phyloP scores from a whole-genome alignment of 2,113 vertebrate species.

The Sterna hirundo region DNA sequence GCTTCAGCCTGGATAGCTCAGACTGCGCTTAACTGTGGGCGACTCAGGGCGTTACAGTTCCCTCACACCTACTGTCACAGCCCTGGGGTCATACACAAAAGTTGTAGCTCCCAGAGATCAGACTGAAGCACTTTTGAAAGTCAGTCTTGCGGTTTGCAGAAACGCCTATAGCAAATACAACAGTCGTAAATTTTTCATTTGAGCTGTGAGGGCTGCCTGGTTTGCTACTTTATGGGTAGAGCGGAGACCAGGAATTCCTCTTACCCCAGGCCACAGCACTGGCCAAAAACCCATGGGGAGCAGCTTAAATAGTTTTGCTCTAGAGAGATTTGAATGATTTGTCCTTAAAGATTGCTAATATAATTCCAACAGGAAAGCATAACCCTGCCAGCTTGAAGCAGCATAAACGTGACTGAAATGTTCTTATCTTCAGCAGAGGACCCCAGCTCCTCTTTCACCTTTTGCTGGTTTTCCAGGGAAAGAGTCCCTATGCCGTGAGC shows the following conservation, averaged over 20 bases:
- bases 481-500: not conserved
- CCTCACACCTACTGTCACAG: not conserved
- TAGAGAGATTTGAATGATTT: constrained; percentile 22
- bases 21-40: not conserved
- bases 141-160: constrained; percentile 1
- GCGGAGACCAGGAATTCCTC: not conserved
- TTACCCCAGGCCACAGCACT: not conserved
- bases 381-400: not conserved
- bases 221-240: not conserved
- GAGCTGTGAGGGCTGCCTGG: not conserved
- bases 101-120: constrained; percentile 9
- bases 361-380: not conserved
- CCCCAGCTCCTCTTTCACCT: not conserved
- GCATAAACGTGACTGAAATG: not conserved
- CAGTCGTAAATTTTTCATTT: not conserved
- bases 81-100: not conserved
- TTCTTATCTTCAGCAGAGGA: not conserved
- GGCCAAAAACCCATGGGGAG: not conserved
- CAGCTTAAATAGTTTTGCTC: constrained; percentile 3
- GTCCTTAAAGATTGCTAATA: not conserved
- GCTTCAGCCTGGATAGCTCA: not conserved
- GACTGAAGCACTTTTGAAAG: constrained; percentile 34
- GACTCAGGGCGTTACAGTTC: not conserved
- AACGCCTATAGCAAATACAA: constrained; percentile 3
- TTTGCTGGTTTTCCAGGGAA: not conserved